phyloP scores from a whole-genome alignment of 2,113 vertebrate species.

The Pogonocichla stellata region DNA sequence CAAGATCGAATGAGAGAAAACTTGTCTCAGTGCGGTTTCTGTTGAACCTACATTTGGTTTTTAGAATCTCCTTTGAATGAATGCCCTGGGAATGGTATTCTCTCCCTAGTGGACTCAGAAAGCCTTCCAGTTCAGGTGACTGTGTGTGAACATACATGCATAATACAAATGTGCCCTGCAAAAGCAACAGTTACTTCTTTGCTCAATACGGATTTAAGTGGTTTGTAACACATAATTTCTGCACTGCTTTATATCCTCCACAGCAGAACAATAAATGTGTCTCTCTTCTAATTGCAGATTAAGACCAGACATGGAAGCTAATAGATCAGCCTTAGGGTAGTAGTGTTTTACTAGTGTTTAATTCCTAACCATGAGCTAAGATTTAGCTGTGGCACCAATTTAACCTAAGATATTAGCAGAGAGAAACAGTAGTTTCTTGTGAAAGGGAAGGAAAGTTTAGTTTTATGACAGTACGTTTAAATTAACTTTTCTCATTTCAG shows the following conservation, averaged over 20 bases:
- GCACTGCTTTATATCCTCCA: neutral
- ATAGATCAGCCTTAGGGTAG: neutral
- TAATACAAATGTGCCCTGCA: neutral
- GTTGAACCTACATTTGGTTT: neutral
- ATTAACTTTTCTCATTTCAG: neutral
- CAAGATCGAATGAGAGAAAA: neutral
- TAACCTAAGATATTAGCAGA: neutral
- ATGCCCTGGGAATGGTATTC: neutral
- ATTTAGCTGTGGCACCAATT: neutral
- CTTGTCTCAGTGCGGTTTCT: neutral
- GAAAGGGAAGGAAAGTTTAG: neutral
- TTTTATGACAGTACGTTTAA: neutral
- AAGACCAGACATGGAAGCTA: neutral
- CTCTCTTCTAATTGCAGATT: neutral
- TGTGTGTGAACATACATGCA: neutral
- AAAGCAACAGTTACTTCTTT: neutral
- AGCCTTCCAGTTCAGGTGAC: neutral
- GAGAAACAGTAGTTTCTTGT: neutral
- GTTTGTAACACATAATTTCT: neutral
- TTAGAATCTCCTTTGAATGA: neutral
- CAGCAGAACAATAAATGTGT: neutral
- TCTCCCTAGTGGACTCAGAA: neutral
- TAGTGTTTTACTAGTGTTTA: neutral
- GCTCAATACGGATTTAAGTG: neutral
- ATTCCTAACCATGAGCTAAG: neutral